Conservation (phyloP, 2,888 invertebrate species). For the Dryococelus australis region DNA sequence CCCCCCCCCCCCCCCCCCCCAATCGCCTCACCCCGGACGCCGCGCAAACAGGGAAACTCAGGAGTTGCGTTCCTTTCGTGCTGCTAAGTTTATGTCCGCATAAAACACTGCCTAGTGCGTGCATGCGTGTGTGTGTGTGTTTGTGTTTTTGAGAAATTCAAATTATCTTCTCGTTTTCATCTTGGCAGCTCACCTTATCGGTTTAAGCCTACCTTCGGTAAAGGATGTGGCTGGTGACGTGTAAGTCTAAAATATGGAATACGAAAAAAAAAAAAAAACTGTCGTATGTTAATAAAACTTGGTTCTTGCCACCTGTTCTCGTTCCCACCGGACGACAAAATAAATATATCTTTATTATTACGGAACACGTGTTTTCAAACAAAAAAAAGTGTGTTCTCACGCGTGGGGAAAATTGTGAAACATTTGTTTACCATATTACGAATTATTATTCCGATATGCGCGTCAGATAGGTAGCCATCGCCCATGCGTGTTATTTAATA, state of each 20-base stretch:
- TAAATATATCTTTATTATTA: neutral
- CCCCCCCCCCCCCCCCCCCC: no score
- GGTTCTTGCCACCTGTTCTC: neutral
- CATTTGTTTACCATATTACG: neutral
- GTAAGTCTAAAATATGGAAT: neutral
- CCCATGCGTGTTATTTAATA: neutral
- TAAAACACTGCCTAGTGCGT: no score
- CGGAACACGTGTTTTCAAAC: neutral
- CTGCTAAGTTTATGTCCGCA: no score
- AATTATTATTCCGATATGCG: neutral
- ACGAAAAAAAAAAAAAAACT: no score
- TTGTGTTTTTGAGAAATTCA: neutral
- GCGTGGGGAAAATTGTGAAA: neutral
- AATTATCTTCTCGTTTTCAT: neutral
- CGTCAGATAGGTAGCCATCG: constrained; percentile 7
- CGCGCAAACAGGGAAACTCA: neutral
- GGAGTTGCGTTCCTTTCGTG: neutral
- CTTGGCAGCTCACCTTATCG: neutral
- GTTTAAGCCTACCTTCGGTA: neutral
- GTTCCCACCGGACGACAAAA: neutral
- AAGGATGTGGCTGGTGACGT: no score
- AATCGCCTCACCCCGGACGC: neutral
- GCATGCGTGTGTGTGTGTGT: no score
- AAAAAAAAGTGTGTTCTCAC: neutral
- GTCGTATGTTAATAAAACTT: neutral